Evolutionary conservation across 2,888 invertebrate species (phyloP), one percentile per base, ranked within the genome.

Genomic region (Ophion obscuratus): DNA sequence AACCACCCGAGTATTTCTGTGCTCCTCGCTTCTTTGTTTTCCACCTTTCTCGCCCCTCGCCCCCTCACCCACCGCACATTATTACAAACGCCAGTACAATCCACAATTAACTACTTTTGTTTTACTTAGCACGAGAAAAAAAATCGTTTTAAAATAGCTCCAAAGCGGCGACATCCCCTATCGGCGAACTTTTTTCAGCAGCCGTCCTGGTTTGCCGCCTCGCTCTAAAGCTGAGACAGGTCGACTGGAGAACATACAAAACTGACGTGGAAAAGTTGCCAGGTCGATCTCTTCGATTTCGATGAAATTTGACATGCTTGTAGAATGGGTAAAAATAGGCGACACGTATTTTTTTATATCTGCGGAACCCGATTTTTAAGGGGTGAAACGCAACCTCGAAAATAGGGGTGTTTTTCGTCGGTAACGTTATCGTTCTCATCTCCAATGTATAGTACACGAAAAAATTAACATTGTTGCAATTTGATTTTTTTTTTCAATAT

Each of bases 81-180:
- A 81, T 79, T 67, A 70, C 79, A 80, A 79, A 80, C 81, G 80
- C 83, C 84, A 86, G 83, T 87, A 87, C 87, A 89, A 91, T 90
- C 88, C 88, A 88, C 90, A 88, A 88, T 85, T 77, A 71, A 67
- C 40, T 14, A 5, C 14, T 53, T 53, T 53, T 14, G 10, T 47
- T 53, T 17, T 3, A 53, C 5, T 53, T 53, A 17, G 53, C 14
- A 17, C 53, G 53, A 17, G 17, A 53, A 53, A 53, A 53, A 14
- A 53, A 17, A 14, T 14, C 47, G 14, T 47, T 47, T 47, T 17
- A 40, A 7, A 40, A 40, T 40, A 7, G 40, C 40, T 40, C 40
- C 17, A 53, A 53, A 17, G 2, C 5, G 5, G 4, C 14, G 17
- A 53, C 17, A 17, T 53, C 17, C 1, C 14, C 14, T 53, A 53